Percentiles rank a stretch among this genome's conserved stretches.
Conservation (phyloP, 2,888 invertebrate species). For the Torymus aiolomorphi region DNA sequence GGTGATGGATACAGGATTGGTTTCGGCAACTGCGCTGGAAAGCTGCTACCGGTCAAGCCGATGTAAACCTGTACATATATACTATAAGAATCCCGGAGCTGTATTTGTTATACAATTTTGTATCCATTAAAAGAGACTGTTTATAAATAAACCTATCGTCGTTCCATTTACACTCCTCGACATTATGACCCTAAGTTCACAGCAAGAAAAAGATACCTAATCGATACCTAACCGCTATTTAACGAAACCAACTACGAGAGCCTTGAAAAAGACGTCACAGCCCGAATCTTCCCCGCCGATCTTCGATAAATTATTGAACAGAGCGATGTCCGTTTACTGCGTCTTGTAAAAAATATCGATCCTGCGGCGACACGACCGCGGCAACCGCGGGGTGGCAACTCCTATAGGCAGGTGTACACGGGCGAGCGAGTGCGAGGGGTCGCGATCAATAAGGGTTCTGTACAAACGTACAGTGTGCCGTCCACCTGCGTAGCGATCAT, state of each 20-base stretch:
- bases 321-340: neutral
- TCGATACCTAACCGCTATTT: no score
- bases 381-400: neutral
- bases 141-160: slow-evolving; percentile 9
- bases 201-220: no score
- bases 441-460: slow-evolving; percentile 58
- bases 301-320: neutral
- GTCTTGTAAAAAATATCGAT: slow-evolving; percentile 57
- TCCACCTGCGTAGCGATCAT: slow-evolving; percentile 49
- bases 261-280: neutral
- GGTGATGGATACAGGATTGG: slow-evolving; percentile 90
- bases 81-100: neutral
- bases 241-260: neutral
- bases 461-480: slow-evolving; percentile 49
- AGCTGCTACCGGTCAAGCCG: slow-evolving; percentile 82
- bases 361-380: neutral
- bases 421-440: no score
- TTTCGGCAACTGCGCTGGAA: slow-evolving; percentile 93
- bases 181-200: no score
- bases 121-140: slow-evolving; percentile 22
- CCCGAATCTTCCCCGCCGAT: no score
- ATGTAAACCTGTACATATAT: slow-evolving; percentile 46
- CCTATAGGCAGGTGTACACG: slow-evolving; percentile 43
- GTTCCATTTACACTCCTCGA: neutral
- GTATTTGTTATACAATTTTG: slow-evolving; percentile 14